Base-by-base conservation (phyloP, 2,113 vertebrate species). In the Heterocephalus glaber region DNA sequence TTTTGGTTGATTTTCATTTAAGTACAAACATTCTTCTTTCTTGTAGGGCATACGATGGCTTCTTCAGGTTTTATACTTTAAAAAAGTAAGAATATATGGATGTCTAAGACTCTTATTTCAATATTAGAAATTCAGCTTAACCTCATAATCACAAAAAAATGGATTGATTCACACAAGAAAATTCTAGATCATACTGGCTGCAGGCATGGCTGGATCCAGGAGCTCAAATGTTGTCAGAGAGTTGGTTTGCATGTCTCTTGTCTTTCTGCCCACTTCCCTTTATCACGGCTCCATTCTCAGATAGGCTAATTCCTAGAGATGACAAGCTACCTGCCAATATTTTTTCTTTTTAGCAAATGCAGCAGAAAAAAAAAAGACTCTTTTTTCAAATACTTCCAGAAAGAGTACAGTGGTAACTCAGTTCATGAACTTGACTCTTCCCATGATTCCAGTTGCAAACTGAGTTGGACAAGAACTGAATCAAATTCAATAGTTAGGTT, bases 1-100 rank as follows among this genome's bases (percentile, higher is more conserved):
- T n/a, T n/a, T n/a, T 24, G 33, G n/a, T 74, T 89, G 76, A 74
- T 65, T 91, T 41, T 96, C 28, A 61, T 82, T 91, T 61, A 89
- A 70, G 86, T 19, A 68, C 1, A 77, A 72, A 56, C 12, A 11
- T 84, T 88, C 58, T n/a, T 38, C 14, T 24, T 93, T 77, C 44
- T 28, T 33, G 11, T 33, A 84, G 35, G 54, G 26, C 1, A 54
- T 58, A 24, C 5, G 58, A 52, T 76, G 20, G 16, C 26, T 93
- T 94, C 33, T 90, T 92, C 86, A 66, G 10, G 52, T 68, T 35
- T 79, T 22, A 33, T 49, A 72, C 74, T 74, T 96, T 83, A 72
- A 88, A 83, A 38, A n/a, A 28, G 24, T 74, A 74, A 49, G 33
- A 72, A 47, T 52, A 7, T 66, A 30, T 47, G 76, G 11, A 10